Percentiles rank a stretch among this genome's conserved stretches.
Conservation (phyloP, 2,888 invertebrate species). For the Parnassius smintheus region DNA sequence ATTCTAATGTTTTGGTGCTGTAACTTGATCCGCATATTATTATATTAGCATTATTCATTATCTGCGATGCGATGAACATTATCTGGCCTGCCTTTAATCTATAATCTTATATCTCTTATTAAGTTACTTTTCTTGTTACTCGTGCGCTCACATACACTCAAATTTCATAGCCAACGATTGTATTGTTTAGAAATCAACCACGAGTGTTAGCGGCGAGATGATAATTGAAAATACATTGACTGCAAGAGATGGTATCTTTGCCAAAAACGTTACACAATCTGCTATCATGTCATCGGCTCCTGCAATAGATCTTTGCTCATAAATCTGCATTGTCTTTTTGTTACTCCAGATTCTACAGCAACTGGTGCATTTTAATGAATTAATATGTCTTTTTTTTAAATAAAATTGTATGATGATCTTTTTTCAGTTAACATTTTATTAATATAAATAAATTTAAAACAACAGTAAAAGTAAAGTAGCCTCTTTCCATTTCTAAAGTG, state of each 20-base stretch:
- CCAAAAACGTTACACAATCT: constrained; percentile 20
- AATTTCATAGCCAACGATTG: constrained; percentile 35
- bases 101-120: constrained; percentile 8
- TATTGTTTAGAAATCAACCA: constrained; percentile 59
- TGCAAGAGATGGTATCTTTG: constrained; percentile 41
- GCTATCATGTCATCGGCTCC: constrained; percentile 9
- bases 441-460: too few species aligned
- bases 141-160: constrained; percentile 18
- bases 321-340: neutral
- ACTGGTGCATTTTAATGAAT: too few species aligned
- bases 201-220: constrained; percentile 52
- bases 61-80: neutral
- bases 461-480: too few species aligned
- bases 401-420: too few species aligned
- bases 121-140: neutral
- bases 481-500: too few species aligned
- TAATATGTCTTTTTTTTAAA: neutral
- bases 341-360: too few species aligned
- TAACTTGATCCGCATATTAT: too few species aligned
- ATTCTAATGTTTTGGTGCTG: too few species aligned
- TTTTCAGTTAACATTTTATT: too few species aligned
- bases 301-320: constrained; percentile 7
- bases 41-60: neutral
- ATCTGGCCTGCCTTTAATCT: constrained; percentile 7
- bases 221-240: constrained; percentile 69